Conservation (phyloP, 2,797 vertebrate species). For the Pteronotus mesoamericanus region DNA sequence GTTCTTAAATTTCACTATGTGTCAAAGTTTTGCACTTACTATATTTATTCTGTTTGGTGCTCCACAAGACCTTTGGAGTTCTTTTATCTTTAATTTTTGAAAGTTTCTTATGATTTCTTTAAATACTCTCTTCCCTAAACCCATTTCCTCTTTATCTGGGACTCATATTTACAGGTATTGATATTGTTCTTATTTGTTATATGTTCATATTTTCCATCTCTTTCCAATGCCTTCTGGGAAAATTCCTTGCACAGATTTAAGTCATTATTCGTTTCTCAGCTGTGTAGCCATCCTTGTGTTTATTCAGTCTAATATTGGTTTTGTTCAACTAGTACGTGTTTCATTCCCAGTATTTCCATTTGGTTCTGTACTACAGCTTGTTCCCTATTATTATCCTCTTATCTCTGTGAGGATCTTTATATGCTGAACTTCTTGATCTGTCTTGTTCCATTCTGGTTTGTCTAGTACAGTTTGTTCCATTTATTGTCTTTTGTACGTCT, state of each 20-base stretch:
- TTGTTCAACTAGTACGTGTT: neutral
- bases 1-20: neutral
- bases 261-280: neutral
- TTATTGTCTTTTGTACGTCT: neutral
- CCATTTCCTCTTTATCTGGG: neutral
- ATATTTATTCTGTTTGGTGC: neutral
- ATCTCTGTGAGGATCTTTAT: neutral
- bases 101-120: neutral
- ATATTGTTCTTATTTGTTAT: neutral
- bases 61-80: neutral
- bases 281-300: neutral
- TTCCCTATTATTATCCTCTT: neutral
- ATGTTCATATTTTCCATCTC: neutral
- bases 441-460: neutral
- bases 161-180: neutral
- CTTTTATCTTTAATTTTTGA: neutral
- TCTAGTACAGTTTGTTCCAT: neutral
- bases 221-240: neutral
- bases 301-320: rapidly evolving
- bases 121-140: neutral
- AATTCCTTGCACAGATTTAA: neutral
- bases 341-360: neutral
- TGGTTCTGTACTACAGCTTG: neutral
- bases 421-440: neutral
- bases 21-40: neutral